Percentiles rank a stretch among this genome's conserved stretches.
Evolutionary conservation across 1,140 invertebrate genomes (phyloP).

Genomic region (Drosophila burlai): DNA sequence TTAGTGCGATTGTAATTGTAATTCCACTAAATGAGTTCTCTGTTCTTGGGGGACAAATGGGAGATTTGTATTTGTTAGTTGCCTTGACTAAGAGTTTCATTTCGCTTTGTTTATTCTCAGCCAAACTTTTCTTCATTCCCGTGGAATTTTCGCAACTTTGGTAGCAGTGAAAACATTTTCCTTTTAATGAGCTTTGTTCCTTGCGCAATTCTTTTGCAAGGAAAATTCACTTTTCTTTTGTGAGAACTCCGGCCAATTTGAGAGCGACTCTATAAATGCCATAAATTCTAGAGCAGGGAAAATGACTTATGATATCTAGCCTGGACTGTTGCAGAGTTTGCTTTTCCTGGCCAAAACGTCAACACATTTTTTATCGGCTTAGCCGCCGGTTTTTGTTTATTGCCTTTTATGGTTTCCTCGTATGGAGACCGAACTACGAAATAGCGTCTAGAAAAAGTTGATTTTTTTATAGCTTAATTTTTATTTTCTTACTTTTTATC

Average conservation of each 20-base stretch:
- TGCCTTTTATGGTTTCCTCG: not conserved
- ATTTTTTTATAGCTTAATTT: not conserved
- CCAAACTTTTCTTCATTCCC: conserved; percentile 12
- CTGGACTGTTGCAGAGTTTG: conserved; percentile 8
- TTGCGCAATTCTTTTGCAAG: not conserved
- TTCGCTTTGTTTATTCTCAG: not conserved
- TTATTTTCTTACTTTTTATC: not conserved
- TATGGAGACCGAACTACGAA: not conserved
- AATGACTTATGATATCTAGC: conserved; percentile 57
- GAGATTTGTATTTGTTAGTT: conserved; percentile 30
- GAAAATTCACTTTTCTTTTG: not conserved
- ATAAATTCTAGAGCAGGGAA: conserved; percentile 48
- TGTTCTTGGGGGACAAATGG: conserved; percentile 39
- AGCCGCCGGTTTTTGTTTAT: conserved; percentile 35
- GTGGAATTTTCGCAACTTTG: not conserved
- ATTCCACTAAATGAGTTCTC: conserved; percentile 58
- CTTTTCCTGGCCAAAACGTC: conserved; percentile 33
- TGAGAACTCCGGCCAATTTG: conserved; percentile 25
- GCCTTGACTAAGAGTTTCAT: conserved; percentile 16
- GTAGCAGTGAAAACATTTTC: not conserved
- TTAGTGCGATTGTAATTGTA: conserved; percentile 64
- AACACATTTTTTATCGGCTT: conserved; percentile 60
- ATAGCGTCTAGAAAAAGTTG: not conserved
- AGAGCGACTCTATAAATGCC: conserved; percentile 47
- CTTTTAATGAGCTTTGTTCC: conserved; percentile 37